Base-by-base conservation (phyloP, 2,888 invertebrate species). In the Sesamia inferens region DNA sequence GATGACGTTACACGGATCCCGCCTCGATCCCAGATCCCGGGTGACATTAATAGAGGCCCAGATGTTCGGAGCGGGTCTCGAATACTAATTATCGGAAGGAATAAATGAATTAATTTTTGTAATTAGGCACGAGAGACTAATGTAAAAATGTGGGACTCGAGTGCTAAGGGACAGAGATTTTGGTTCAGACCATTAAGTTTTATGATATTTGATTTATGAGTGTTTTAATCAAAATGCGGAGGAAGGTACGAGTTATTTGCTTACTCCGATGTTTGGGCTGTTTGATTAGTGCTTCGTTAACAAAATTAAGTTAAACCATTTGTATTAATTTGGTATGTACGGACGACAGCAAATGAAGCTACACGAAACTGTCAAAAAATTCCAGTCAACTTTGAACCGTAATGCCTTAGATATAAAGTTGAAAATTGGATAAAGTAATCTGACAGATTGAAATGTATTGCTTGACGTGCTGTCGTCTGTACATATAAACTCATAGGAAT, bases 21-120 rank as follows among this genome's bases (percentile, higher is more conserved):
- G 76, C 76, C 81, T 74, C 79, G 79, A 87, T 81, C 85, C 81
- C 76, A 66, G 68, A 79, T 83, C 76, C 85, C 68, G 71, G 77
- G 81, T 82, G 87, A 89, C 91, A 92, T 92, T 92, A 92, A 92
- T 92, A 91, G 92, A 88, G 86, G 87, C 81, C 90, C 93, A 93
- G 92, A 90, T 93, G 93, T 86, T 85, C 71, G 83, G 82, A 88
- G 89, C 89, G 85, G 88, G 90, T 83, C 83, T 88, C 91, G 94
- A 92, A 94, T 94, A 93, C 92, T 94, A 94, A 94, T 94, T 94
- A 92, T 92, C 88, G 90, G 89, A 87, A 85, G 88, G 90, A 91
- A 92, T 92, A 92, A 93, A 90, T 89, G 90, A 92, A 92, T 91
- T 90, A 90, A 92, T 92, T 92, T 88, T 88, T 81, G 84, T 91